Conservation (phyloP, 1,140 invertebrate species). For the Venturia canescens region DNA sequence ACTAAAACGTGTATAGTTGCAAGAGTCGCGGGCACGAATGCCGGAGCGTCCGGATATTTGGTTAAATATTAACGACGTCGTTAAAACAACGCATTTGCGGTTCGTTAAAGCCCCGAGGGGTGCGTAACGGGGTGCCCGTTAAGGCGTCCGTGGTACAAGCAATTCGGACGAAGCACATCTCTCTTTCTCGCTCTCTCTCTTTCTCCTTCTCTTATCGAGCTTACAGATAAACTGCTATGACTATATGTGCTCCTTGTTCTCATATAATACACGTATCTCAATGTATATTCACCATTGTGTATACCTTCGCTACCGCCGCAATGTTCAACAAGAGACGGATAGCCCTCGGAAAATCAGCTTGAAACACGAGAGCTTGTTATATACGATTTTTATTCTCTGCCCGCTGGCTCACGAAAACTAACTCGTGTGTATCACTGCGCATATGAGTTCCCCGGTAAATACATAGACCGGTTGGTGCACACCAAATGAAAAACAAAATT, state of each 20-base stretch:
- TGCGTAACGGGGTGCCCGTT: slow-evolving; percentile 65
- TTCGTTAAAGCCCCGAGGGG: slow-evolving; percentile 72
- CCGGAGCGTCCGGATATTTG: slow-evolving; percentile 67
- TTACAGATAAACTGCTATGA: background rate
- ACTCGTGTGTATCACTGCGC: no score
- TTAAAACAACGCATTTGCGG: slow-evolving; percentile 77
- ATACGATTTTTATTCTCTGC: slow-evolving; percentile 5
- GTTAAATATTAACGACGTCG: slow-evolving; percentile 77
- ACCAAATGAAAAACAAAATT: no score
- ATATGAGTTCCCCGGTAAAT: no score
- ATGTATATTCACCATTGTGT: slow-evolving; percentile 28
- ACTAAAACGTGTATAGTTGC: background rate
- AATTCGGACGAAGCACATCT: slow-evolving; percentile 60
- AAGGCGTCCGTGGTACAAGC: slow-evolving; percentile 62
- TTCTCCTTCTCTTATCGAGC: background rate
- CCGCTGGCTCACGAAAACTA: background rate
- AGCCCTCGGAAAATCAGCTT: slow-evolving; percentile 40
- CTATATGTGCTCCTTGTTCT: slow-evolving; percentile 1
- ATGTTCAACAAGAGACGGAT: slow-evolving; percentile 30
- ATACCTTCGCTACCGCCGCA: slow-evolving; percentile 26
- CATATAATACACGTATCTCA: slow-evolving; percentile 23
- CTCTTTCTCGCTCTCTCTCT: slow-evolving; percentile 15
- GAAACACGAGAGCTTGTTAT: slow-evolving; percentile 41
- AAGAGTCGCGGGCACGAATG: slow-evolving; percentile 35
- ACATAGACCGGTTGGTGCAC: no score